Evolutionary conservation across 2,113 vertebrate species (phyloP).

Genomic region (Rissa tridactyla): DNA sequence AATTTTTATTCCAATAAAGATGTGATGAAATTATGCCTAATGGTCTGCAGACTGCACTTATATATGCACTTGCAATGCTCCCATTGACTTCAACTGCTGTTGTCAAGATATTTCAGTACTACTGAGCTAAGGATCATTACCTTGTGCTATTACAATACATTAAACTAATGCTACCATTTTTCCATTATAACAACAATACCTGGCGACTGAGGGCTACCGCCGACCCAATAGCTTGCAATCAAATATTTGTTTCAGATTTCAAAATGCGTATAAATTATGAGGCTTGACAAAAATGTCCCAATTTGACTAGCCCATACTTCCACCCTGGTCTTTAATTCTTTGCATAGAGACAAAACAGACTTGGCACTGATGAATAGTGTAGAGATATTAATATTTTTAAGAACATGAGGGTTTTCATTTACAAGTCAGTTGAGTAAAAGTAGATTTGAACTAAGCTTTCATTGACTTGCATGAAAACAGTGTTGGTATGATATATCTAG

Average conservation of each 20-base stretch:
- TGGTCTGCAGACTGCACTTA: conserved; percentile 58
- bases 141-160: conserved; percentile 61
- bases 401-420: not conserved
- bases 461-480: not conserved
- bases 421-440: not conserved
- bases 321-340: not conserved
- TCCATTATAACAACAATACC: conserved; percentile 52
- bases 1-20: conserved; percentile 66
- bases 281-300: not conserved
- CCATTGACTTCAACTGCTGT: conserved; percentile 60
- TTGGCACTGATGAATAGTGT: not conserved
- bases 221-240: conserved; percentile 27
- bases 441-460: not conserved
- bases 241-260: conserved; percentile 45
- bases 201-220: conserved; percentile 25
- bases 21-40: conserved; percentile 66
- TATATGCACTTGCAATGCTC: conserved; percentile 42
- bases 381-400: not conserved
- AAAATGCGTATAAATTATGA: not conserved
- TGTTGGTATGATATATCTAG: not conserved
- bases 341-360: not conserved
- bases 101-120: conserved; percentile 54
- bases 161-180: conserved; percentile 61
- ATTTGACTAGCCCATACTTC: not conserved
- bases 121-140: conserved; percentile 66